These are phyloP conservation scores for Synergus japonicus DNA, from an alignment of 2,888 invertebrate species.

Conservation along the genomic window DNA sequence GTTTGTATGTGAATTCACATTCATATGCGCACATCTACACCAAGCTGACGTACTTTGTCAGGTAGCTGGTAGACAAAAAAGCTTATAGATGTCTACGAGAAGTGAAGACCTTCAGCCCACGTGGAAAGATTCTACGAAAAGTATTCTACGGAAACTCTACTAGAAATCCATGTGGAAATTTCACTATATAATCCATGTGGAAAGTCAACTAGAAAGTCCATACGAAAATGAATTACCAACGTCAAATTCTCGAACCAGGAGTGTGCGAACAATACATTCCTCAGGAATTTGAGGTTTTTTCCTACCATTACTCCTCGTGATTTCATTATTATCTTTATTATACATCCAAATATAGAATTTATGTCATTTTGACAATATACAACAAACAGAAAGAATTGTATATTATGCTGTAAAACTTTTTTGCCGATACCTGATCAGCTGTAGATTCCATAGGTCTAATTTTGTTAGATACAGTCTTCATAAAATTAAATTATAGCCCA, in stretches of 20 bases:
- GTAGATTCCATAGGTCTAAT: background rate
- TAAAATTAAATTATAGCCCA: background rate
- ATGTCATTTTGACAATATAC: background rate
- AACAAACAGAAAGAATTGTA: background rate
- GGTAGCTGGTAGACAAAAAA: conserved; percentile 5
- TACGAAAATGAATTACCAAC: too few relatives aligned
- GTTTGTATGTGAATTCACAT: background rate
- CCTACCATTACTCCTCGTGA: background rate
- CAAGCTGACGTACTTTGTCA: background rate
- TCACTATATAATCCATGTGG: too few relatives aligned
- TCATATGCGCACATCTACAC: conserved; percentile 6
- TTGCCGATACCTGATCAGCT: background rate
- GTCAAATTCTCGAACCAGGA: too few relatives aligned
- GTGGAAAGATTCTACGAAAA: too few relatives aligned
- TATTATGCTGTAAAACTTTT: background rate
- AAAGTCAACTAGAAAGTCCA: too few relatives aligned
- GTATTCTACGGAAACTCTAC: too few relatives aligned
- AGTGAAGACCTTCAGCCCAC: background rate
- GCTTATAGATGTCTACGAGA: background rate
- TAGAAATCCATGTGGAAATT: background rate
- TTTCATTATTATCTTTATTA: background rate
- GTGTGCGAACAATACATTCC: too few relatives aligned
- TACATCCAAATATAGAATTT: background rate
- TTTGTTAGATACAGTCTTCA: background rate
- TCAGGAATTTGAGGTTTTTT: background rate